These are phyloP conservation scores for Tangachromis dhanisi DNA, from an alignment of 2,113 vertebrate genomes.

Conservation along the genomic window DNA sequence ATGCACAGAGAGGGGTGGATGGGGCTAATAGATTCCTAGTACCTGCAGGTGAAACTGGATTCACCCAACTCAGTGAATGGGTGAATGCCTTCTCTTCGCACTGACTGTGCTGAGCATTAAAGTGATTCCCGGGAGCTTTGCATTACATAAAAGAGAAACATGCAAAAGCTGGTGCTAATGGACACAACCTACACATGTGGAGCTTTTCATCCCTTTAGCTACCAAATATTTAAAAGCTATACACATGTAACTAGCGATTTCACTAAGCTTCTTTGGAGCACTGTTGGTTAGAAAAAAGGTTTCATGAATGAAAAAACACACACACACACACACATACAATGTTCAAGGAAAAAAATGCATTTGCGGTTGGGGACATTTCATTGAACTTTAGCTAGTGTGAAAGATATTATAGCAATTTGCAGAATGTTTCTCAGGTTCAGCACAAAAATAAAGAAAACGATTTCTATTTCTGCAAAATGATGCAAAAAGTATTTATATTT, in stretches of 20 bases:
- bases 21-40: conserved; percentile 1
- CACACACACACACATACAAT: background rate
- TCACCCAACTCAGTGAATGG: background rate
- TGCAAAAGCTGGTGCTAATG: background rate
- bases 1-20: background rate
- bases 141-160: background rate
- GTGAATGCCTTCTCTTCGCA: background rate
- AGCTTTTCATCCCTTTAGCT: background rate
- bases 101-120: background rate
- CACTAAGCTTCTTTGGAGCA: background rate
- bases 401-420: background rate
- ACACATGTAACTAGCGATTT: background rate
- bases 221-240: background rate
- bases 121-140: background rate
- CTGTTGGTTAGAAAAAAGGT: background rate
- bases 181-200: background rate
- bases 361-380: background rate
- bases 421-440: background rate
- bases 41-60: conserved; percentile 3
- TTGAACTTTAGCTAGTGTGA: background rate
- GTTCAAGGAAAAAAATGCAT: background rate
- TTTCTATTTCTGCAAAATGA: background rate
- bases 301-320: background rate
- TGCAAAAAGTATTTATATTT: background rate
- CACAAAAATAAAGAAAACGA: background rate